Evolutionary conservation across 2,797 vertebrate genomes (phyloP), one percentile per base, ranked within the genome.

Genomic region (Enteromius fasciolatus): DNA sequence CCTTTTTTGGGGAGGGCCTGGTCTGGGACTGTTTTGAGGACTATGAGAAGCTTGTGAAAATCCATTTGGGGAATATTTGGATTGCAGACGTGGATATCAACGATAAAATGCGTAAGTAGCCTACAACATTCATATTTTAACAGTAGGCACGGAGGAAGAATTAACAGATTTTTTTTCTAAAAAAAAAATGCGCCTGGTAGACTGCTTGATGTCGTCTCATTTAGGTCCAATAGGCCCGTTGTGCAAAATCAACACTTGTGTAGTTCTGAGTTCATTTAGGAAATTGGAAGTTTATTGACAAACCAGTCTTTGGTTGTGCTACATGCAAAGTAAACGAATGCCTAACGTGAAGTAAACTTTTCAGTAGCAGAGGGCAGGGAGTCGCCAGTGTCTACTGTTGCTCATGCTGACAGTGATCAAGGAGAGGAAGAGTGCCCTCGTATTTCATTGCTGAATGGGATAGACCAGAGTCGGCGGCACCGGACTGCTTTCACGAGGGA

Each of bases 401-500:
- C 76, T 84, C 90, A 87, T 46, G 73, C 85, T 39, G 86, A 87
- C 73, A 83, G 86, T 75, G 87, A 81, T 23, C 80, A 87, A 73
- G 87, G 81, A 10, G 80, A 72, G 4, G 89, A 90, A 50, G 93
- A 91, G 50, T 91, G 89, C 85, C 59, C 90, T 54, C 90, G 91
- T 81, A 87, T 88, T 86, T 61, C 87, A 8, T 69, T 90, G 4
- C 59, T 92, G 50, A 87, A 78, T 54, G 86, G 85, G 20, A 84
- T 91, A 0, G 94, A 95, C 76, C 90, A 92, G 3, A 92, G 90
- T 80, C 90, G 94, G 63, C 88, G 94, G n/a, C 93, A 95, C 88
- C 90, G 95, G 20, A 95, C 95, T 0, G 94, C 95, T 18, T 95
- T 95, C 85, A 94, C 94, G 1, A 92, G 93, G 9, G 92, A 94